phyloP scores from a whole-genome alignment of 23 tunicate genomes.

The Trididemnum nubilum region DNA sequence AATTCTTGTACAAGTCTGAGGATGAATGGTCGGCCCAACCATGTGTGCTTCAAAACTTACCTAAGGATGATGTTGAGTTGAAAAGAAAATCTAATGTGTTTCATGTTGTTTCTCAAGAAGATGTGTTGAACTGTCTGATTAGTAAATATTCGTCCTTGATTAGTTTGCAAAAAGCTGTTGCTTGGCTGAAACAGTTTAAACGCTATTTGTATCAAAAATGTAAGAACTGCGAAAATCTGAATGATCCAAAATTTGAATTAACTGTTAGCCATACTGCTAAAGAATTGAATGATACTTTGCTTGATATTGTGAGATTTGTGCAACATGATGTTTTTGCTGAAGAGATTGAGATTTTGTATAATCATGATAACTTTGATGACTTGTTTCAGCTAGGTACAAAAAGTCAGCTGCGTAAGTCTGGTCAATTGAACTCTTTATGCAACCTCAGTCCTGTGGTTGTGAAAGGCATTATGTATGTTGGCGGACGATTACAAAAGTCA shows the following conservation, averaged over 20 bases:
- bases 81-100: neutral
- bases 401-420: neutral
- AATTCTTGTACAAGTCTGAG: neutral
- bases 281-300: constrained; percentile 1
- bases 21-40: constrained; percentile 28
- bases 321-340: constrained; percentile 18
- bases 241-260: neutral
- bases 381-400: neutral
- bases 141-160: neutral
- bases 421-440: neutral
- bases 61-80: neutral
- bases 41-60: neutral
- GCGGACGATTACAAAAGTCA: constrained; percentile 26
- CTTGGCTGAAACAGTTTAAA: constrained; percentile 4
- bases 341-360: neutral
- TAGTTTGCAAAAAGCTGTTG: constrained; percentile 6
- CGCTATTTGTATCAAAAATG: neutral
- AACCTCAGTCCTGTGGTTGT: constrained; percentile 9
- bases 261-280: neutral
- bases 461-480: constrained; percentile 11
- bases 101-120: neutral
- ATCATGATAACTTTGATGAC: constrained; percentile 9
- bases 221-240: too few relatives aligned
- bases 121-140: neutral
- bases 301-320: neutral